Evolutionary conservation across 53 echinoderm and acorn worm genomes (phyloP), one percentile per base, ranked within the genome.

Genomic region (Echinometra lucunter): DNA sequence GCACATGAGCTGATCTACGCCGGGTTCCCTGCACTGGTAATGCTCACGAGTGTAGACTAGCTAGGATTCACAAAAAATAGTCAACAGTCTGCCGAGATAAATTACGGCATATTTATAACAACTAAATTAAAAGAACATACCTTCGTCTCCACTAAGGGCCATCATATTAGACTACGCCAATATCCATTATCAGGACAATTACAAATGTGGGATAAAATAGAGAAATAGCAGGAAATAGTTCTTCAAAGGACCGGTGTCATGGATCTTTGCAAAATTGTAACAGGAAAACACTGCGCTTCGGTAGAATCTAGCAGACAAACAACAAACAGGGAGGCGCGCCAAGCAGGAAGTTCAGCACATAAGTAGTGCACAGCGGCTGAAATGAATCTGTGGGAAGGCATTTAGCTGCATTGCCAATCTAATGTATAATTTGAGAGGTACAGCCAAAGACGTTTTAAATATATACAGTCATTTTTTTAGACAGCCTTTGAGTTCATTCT

Each of bases 141-240:
- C 91, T 91, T 91, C 91, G 25, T 91, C 69, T 91, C 91, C 91
- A 28, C 37, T 91, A 91, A 91, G 91, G 45, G 91, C 91, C 91
- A 91, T 91, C 66, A 91, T 67, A 58, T 67, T 91, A 91, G 13
- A 60, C 91, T n/a, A 69, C 91, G 25, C 91, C 91, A 69, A 66
- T 91, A 66, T 91, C 91, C 91, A 91, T 91, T 45, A 30, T 67
- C 66, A 19, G 44, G 1, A 27, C 45, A 69, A 49, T 37, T 3
- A 49, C 49, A 49, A 85, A 85, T 27, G 12, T 28, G 30, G 49
- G 30, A 37, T 27, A 47, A 47, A 47, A 47, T 47, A 49, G n/a
- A 30, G 49, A 85, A 85, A 85, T 81, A 49, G 3, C 4, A 18
- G 13, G 49, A 85, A 85, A 85, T 81, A 49, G 3, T 18, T 37